Evolutionary conservation across 2,888 invertebrate species (phyloP).

Genomic region (Trachelus tabidus): DNA sequence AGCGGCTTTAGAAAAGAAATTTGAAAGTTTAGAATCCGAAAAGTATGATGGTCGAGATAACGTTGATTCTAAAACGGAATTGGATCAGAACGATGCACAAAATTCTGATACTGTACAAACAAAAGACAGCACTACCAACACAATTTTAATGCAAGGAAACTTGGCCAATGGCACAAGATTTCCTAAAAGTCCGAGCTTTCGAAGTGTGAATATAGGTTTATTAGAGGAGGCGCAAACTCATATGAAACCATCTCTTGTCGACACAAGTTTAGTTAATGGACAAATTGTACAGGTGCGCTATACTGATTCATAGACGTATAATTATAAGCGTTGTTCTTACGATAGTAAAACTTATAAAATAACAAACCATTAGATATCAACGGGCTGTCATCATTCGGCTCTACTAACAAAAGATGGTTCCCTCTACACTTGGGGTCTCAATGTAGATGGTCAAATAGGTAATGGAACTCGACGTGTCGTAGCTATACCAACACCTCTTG

Average conservation of each 20-base stretch:
- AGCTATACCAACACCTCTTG: slow-evolving; percentile 70
- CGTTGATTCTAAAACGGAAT: slow-evolving; percentile 5
- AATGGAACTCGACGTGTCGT: slow-evolving; percentile 75
- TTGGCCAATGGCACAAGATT: slow-evolving; percentile 20
- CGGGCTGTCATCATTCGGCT: slow-evolving; percentile 87
- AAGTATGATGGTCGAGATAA: background rate
- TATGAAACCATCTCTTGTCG: slow-evolving; percentile 73
- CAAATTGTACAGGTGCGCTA: slow-evolving; percentile 72
- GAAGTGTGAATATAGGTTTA: slow-evolving; percentile 34
- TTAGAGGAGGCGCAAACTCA: slow-evolving; percentile 65
- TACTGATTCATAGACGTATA: background rate
- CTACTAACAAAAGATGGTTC: slow-evolving; percentile 78
- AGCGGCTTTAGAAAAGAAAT: slow-evolving; percentile 62
- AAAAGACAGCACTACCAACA: background rate
- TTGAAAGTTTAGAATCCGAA: slow-evolving; percentile 16
- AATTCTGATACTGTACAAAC: slow-evolving; percentile 7
- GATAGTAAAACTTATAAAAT: background rate
- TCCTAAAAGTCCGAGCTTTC: slow-evolving; percentile 30
- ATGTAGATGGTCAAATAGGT: slow-evolving; percentile 90
- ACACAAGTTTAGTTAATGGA: slow-evolving; percentile 73
- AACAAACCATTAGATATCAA: slow-evolving; percentile 63
- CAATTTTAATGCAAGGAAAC: slow-evolving; percentile 19
- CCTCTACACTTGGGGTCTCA: slow-evolving; percentile 88
- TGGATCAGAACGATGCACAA: slow-evolving; percentile 13
- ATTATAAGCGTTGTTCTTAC: background rate